These are phyloP conservation scores for Stenotaenia linearis DNA, from an alignment of 2,888 invertebrate species.

Conservation along the genomic window DNA sequence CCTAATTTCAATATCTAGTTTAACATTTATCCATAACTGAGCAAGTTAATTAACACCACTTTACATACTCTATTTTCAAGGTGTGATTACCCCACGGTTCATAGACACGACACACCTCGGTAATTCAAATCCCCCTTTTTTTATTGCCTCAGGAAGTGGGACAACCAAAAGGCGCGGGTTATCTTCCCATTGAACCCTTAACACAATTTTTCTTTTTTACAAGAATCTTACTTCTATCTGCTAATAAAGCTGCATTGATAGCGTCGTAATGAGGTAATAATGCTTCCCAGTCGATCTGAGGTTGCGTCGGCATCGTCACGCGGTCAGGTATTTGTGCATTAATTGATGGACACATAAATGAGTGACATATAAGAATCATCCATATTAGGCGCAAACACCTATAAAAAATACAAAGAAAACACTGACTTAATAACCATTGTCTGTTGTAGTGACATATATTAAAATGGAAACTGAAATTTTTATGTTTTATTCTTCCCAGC, in stretches of 20 bases:
- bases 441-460: not conserved
- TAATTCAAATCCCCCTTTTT: not conserved
- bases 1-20: too few species aligned
- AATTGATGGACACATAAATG: not conserved
- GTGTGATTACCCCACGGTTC: not conserved
- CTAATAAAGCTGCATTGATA: not conserved
- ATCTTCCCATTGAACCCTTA: not conserved
- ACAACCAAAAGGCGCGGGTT: not conserved
- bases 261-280: not conserved
- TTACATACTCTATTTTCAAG: not conserved
- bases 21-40: too few species aligned
- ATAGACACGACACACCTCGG: not conserved
- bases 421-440: not conserved
- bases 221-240: not conserved
- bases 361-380: not conserved
- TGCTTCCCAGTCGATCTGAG: constrained; percentile 3
- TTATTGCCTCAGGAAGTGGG: not conserved
- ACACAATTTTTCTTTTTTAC: not conserved
- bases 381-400: not conserved
- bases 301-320: constrained; percentile 17
- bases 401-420: not conserved
- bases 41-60: too few species aligned
- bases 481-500: not conserved
- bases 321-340: not conserved
- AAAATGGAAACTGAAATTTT: not conserved